phyloP scores from a whole-genome alignment of 2,888 invertebrate genomes.

The Clitarchus hookeri region DNA sequence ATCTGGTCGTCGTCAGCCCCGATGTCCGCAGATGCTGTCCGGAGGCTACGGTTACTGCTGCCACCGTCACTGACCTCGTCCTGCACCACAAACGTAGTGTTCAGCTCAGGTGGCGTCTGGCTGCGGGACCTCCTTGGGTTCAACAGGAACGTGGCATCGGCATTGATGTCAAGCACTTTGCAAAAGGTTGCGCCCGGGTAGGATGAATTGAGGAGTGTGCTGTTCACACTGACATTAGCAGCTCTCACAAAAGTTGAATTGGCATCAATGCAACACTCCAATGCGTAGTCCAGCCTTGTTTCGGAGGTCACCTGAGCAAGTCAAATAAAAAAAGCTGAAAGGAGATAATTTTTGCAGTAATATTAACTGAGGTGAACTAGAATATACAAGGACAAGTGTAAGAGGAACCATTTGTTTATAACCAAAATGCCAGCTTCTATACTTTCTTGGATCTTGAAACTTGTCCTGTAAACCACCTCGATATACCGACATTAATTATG shows the following conservation, averaged over 20 bases:
- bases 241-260: constrained; percentile 11
- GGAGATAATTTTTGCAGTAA: no score
- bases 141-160: constrained; percentile 28
- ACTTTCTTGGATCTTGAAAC: no score
- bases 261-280: neutral
- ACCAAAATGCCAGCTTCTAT: no score
- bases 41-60: constrained; percentile 28
- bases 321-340: neutral
- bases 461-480: no score
- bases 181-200: constrained; percentile 1
- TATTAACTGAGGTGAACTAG: no score
- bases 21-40: constrained; percentile 36
- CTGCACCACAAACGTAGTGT: constrained; percentile 29
- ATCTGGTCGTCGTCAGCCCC: constrained; percentile 40
- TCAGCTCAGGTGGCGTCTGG: constrained; percentile 30
- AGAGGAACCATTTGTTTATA: no score
- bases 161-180: neutral
- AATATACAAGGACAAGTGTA: no score
- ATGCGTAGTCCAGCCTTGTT: neutral
- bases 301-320: constrained; percentile 12
- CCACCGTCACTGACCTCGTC: constrained; percentile 11
- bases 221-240: constrained; percentile 28
- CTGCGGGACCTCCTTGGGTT: constrained; percentile 15
- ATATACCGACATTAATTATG: no score
- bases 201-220: constrained; percentile 26